These are phyloP conservation scores for Thamnophis elegans DNA, from an alignment of 2,797 vertebrate species.

Conservation along the genomic window DNA sequence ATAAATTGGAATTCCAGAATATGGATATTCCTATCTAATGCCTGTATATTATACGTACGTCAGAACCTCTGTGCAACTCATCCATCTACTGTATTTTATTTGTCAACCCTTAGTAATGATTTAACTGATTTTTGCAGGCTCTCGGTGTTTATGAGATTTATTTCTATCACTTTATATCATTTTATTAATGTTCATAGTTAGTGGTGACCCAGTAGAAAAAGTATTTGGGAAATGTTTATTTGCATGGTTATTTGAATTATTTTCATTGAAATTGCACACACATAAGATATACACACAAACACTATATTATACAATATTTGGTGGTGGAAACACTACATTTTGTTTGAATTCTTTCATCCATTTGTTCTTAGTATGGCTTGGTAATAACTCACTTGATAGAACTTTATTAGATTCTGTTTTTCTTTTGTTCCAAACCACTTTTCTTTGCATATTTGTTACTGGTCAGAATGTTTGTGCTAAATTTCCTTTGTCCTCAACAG, in stretches of 20 bases:
- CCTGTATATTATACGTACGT: not conserved
- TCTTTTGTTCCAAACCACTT: constrained; percentile 7
- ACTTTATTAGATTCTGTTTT: not conserved
- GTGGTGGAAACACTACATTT: not conserved
- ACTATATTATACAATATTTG: not conserved
- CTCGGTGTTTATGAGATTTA: not conserved
- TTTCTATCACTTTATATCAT: constrained; percentile 11
- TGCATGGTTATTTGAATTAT: not conserved
- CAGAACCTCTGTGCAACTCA: constrained; percentile 7
- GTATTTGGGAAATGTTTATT: constrained; percentile 12
- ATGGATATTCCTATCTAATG: not conserved
- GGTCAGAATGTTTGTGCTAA: constrained; percentile 6
- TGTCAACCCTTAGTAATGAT: constrained; percentile 18
- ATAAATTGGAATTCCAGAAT: not conserved
- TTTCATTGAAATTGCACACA: constrained; percentile 2
- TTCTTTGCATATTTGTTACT: constrained; percentile 5
- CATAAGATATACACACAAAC: not conserved
- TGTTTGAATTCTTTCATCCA: constrained; percentile 19
- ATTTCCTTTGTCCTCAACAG: constrained; percentile 20
- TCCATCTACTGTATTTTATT: constrained; percentile 4
- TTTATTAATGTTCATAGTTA: not conserved
- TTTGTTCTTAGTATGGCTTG: constrained; percentile 25
- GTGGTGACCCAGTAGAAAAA: constrained; percentile 8
- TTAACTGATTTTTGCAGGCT: not conserved
- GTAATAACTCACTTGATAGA: not conserved